Evolutionary conservation across 2,113 vertebrate species (phyloP).

Genomic region (Actinemys pallida): DNA sequence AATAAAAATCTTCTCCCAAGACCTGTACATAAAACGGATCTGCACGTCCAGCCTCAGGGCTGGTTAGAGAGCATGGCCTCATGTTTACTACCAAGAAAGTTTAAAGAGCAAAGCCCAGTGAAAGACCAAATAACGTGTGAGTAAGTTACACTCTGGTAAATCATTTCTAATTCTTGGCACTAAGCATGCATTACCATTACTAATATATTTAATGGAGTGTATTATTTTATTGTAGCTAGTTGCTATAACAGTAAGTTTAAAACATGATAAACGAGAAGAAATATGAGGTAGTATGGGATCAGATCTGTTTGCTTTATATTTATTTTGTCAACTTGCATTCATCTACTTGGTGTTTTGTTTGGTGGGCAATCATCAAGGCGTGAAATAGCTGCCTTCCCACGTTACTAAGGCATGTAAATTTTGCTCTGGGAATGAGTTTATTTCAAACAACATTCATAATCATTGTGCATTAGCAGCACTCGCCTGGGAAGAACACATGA

Average conservation of each 20-base stretch:
- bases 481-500: not conserved
- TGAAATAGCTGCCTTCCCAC: slow-evolving; percentile 65
- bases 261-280: slow-evolving; percentile 69
- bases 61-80: not conserved
- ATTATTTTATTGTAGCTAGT: slow-evolving; percentile 74
- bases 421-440: slow-evolving; percentile 34
- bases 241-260: slow-evolving; percentile 61
- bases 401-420: slow-evolving; percentile 35
- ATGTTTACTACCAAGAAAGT: not conserved
- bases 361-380: slow-evolving; percentile 67
- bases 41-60: not conserved
- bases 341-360: slow-evolving; percentile 70
- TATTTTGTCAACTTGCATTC: slow-evolving; percentile 63
- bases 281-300: slow-evolving; percentile 45
- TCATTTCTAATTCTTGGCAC: slow-evolving; percentile 55
- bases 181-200: slow-evolving; percentile 69
- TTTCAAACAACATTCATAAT: slow-evolving; percentile 33
- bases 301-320: slow-evolving; percentile 24
- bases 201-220: slow-evolving; percentile 73
- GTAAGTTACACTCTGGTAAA: slow-evolving; percentile 31
- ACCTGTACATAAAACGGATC: not conserved
- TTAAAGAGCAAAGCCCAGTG: slow-evolving; percentile 48
- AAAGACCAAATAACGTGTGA: not conserved
- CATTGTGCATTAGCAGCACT: not conserved
- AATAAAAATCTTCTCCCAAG: not conserved